Base-by-base conservation (phyloP, 2,888 invertebrate species). In the Ferrisia virgata region DNA sequence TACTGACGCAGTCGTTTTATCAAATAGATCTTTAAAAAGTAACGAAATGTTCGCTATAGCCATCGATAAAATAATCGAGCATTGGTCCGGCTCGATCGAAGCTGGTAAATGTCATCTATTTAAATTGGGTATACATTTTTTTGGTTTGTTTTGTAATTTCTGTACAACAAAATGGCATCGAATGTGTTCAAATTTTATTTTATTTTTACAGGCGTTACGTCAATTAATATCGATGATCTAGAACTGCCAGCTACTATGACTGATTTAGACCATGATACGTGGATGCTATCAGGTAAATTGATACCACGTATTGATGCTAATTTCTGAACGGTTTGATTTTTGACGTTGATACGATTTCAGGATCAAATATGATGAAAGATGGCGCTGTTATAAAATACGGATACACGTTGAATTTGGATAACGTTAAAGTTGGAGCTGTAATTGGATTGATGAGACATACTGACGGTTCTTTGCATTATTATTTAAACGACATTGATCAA, bases 51-150 rank as follows among this genome's bases (percentile, higher is more conserved):
- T 98, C 88, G 96, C 98, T 89, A 93, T 98, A 31, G 91, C 93
- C 79, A 92, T 98, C 79, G 97, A 97, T 88, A 94, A 93, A 87
- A 94, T 96, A 92, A 95, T 97, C 18, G 96, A 95, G 86, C 92
- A 96, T 86, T 97, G 97, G 97, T 95, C 95, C 13, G 97, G 97
- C 5, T 95, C 96, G 85, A 93, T 97, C 83, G 97, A 97, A 90
- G 94, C 94, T 85, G 94, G 94, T 93, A 88, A 86, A 87, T 85
- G 36, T 43, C 78, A 8, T 84, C 22, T 85, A 28, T 81, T 81
- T 53, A 58, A 40, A 33, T 58, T 81, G 22, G 53, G 58, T 58
- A 58, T 43, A 25, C 22, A 28, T 39, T 22, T 81, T 81, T 80
- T 80, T 43, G 33, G 53, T 79, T 47, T 84, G 85, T 22, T 36